Base-by-base conservation (phyloP, 2,888 invertebrate species). In the Drosophila quinaria region DNA sequence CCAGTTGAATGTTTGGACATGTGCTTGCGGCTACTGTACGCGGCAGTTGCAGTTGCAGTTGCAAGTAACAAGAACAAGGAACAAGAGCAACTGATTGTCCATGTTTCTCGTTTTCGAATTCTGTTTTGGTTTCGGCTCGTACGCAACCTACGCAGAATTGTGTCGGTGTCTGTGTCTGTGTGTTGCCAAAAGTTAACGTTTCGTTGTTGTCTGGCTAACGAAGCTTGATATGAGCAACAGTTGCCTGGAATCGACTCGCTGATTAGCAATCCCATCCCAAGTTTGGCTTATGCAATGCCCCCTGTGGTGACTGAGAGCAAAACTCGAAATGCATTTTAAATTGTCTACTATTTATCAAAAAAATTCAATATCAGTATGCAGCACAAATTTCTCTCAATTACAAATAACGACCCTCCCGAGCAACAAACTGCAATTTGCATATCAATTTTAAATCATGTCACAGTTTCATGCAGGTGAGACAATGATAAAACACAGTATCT, bases 1-100 rank as follows among this genome's bases (percentile, higher is more conserved):
- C 60, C 47, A 61, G 41, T 67, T 64, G 60, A 51, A 64, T 60
- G 63, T 50, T 80, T 77, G 81, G 69, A 85, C 76, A 77, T 83
- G 70, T 73, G 86, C 86, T 73, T 62, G 74, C 77, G 83, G 86
- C 83, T 87, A 87, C 88, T 85, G 87, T 74, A 72, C 68, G 52
- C 56, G 49, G 29, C 56, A 42, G 56, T 31, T 41, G 25, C 64
- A 35, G 47, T 47, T 49, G 17, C 31, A 35, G 47, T 47, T 49
- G 17, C 31, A 37, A 31, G 41, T 37, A 49, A 55, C 49, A 49
- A 49, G 47, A 58, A 58, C 47, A 44, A 39, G 31, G 15, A 59
- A 63, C 56, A 56, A 62, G 56, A 56, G 46, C 59, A 64, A 52
- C 63, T 60, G 64, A 74, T 58, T 74, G 74, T 44, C 55, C 42